Evolutionary conservation across 2,113 vertebrate species (phyloP).

Genomic region (Xenopus tropicalis): DNA sequence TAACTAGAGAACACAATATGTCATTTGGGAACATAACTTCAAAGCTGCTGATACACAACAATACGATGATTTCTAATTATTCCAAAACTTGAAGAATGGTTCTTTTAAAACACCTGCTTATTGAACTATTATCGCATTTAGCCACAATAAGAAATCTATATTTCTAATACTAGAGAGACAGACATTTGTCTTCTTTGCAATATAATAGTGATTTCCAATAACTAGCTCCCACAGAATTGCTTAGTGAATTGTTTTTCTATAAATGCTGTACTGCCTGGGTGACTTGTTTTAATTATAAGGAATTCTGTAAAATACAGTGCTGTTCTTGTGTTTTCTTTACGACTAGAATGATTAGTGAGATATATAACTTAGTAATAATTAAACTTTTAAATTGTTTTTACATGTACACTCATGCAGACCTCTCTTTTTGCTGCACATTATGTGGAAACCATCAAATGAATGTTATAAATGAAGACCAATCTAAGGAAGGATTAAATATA

Average conservation of each 20-base stretch:
- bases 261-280: slow-evolving; percentile 24
- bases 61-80: slow-evolving; percentile 29
- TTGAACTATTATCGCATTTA: slow-evolving; percentile 35
- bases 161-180: slow-evolving; percentile 7
- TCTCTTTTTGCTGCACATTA: no score
- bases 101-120: slow-evolving; percentile 12
- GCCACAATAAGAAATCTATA: slow-evolving; percentile 32
- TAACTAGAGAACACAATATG: slow-evolving; percentile 3
- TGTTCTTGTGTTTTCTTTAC: slow-evolving; percentile 19
- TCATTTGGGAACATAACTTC: slow-evolving; percentile 4
- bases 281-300: slow-evolving; percentile 34
- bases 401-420: slow-evolving; percentile 13
- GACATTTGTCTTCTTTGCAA: slow-evolving; percentile 27
- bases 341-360: background rate
- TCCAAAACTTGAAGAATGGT: slow-evolving; percentile 18
- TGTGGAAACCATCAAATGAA: no score
- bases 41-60: slow-evolving; percentile 22
- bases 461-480: no score
- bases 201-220: slow-evolving; percentile 28
- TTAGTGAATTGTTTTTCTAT: slow-evolving; percentile 27
- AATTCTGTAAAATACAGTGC: slow-evolving; percentile 25
- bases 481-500: no score
- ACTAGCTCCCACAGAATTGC: slow-evolving; percentile 7
- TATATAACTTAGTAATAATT: slow-evolving; percentile 24
- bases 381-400: slow-evolving; percentile 22